Conservation (phyloP, 2,888 invertebrate genomes). For the Chymomyza procnemis region DNA sequence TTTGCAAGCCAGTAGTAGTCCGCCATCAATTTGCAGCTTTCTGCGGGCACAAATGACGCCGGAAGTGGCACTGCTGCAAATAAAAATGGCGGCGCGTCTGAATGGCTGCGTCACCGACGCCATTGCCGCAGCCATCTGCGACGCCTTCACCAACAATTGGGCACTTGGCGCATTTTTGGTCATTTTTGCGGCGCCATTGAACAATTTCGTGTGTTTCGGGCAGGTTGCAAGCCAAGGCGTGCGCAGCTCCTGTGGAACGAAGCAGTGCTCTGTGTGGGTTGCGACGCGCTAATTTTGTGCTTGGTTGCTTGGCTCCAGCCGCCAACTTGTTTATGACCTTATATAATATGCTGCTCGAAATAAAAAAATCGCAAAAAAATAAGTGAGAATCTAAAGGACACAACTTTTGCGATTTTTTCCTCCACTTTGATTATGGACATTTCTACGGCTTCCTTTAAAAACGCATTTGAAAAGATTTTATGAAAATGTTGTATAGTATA, state of each 20-base stretch:
- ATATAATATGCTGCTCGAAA: conserved; percentile 61
- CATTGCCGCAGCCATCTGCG: background rate
- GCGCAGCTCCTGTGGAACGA: conserved; percentile 9
- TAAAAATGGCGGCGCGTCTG: conserved; percentile 65
- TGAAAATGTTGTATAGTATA: background rate
- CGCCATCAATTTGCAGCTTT: conserved; percentile 73
- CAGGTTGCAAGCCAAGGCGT: conserved; percentile 48
- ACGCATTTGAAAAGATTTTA: conserved; percentile 59
- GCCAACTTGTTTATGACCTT: conserved; percentile 70
- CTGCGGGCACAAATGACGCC: conserved; percentile 45
- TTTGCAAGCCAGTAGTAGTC: conserved; percentile 63
- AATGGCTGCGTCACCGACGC: conserved; percentile 33
- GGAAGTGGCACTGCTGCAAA: conserved; percentile 69
- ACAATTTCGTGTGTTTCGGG: conserved; percentile 70
- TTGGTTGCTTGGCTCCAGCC: conserved; percentile 48
- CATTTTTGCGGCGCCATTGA: conserved; percentile 71
- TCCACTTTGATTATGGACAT: background rate
- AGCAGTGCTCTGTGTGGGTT: background rate
- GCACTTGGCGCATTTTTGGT: conserved; percentile 58
- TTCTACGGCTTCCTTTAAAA: conserved; percentile 43
- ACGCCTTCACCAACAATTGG: background rate
- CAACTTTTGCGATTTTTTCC: background rate
- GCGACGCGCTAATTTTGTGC: conserved; percentile 65
- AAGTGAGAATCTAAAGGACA: conserved; percentile 52
- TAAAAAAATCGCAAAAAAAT: conserved; percentile 35